Evolutionary conservation across 2,888 invertebrate genomes (phyloP), one percentile per base, ranked within the genome.

Genomic region (Mythimna vitellina): DNA sequence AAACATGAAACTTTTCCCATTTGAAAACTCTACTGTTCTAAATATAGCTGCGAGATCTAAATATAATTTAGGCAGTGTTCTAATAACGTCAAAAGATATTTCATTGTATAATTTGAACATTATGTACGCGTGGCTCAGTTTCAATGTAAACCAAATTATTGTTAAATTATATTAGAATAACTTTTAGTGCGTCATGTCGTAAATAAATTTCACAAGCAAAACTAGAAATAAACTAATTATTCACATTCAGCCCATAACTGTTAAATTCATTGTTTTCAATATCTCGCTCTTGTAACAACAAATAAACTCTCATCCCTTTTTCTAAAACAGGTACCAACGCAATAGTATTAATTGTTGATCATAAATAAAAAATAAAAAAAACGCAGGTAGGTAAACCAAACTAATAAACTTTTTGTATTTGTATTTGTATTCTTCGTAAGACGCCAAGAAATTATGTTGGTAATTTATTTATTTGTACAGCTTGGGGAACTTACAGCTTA

Each of bases 161-260:
- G 42, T 72, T 64, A 54, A 25, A 61, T 61, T 78, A 17, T 64
- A 64, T 42, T 77, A 63, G 12, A 77, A 58, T 70, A 60, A 22
- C 29, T 58, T 49, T 58, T 10, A 64, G 58, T 77, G 57, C 46
- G 57, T 35, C 60, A 58, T 62, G 51, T 35, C 46, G 57, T 69
- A 74, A 46, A 62, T 42, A 49, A 42, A 62, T 46, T 69, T 69
- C 17, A 14, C 42, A n/a, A 62, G 25, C 4, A 22, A 32, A 56
- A 54, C 38, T 56, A 9, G 25, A 62, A 69, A 51, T 35, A 62
- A 46, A 76, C 25, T n/a, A 17, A 74, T 25, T 65, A 56, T 61
- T 49, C 22, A 10, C 54, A 46, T 46, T 66, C 17, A 54, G 38
- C 42, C 7, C 8, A 5, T 25, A 29, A 22, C 9, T 20, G 49